These are phyloP conservation scores for Lasioglossum pauxillum DNA, from an alignment of 2,888 invertebrate genomes.

Conservation along the genomic window DNA sequence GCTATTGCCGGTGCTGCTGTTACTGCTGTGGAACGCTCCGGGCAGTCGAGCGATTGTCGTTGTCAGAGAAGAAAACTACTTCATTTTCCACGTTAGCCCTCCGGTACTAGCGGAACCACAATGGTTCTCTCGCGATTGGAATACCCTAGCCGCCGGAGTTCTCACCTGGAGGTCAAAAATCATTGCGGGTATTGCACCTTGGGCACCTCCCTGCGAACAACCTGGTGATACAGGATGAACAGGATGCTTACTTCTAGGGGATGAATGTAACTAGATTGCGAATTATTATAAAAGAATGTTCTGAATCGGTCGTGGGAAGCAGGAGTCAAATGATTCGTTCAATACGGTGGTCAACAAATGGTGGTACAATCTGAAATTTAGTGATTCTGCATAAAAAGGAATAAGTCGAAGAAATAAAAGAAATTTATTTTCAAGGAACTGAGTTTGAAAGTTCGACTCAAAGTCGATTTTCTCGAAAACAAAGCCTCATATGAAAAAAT, in stretches of 20 bases:
- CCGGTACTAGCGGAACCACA: conserved; percentile 26
- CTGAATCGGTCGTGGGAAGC: background rate
- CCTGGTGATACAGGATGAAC: background rate
- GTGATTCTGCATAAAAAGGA: no score
- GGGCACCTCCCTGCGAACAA: background rate
- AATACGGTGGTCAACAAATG: no score
- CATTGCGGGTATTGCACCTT: background rate
- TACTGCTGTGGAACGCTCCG: conserved; percentile 61
- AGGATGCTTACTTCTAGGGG: background rate
- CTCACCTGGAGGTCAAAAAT: background rate
- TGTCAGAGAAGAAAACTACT: conserved; percentile 73
- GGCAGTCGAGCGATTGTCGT: conserved; percentile 67
- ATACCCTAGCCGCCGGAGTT: conserved; percentile 21
- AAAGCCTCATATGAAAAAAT: no score
- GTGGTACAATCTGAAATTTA: no score
- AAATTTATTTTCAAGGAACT: no score
- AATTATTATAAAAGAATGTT: background rate
- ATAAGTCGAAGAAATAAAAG: no score
- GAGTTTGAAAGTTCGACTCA: no score
- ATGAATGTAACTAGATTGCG: background rate
- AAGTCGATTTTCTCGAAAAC: background rate
- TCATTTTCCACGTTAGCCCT: conserved; percentile 68
- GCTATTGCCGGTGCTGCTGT: conserved; percentile 36
- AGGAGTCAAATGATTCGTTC: no score
- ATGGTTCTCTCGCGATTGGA: conserved; percentile 39